Evolutionary conservation across 2,797 vertebrate species (phyloP).

Genomic region (Vireo griseus): DNA sequence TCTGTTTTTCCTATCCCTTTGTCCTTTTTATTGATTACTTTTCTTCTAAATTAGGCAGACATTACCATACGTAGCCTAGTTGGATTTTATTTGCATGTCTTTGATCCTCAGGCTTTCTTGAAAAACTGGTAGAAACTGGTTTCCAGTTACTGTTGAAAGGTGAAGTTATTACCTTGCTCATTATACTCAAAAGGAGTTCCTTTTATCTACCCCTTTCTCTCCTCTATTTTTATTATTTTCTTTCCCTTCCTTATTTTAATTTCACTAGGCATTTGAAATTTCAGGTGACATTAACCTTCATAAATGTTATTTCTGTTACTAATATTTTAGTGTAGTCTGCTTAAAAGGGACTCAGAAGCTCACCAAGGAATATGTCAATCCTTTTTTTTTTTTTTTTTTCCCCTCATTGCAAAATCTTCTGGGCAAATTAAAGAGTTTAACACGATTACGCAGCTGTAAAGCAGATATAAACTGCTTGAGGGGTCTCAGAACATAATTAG

Average conservation of each 20-base stretch:
- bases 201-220: not conserved
- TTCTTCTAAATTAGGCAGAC: not conserved
- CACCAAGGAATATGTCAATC: not conserved
- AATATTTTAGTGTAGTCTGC: not conserved
- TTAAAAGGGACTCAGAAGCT: not conserved
- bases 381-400: not conserved
- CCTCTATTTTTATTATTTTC: fast-evolving
- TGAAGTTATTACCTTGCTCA: constrained; percentile 10
- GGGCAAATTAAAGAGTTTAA: not conserved
- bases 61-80: not conserved
- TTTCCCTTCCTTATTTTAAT: not conserved
- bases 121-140: constrained; percentile 31
- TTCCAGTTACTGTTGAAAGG: constrained; percentile 8
- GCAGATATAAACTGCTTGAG: not conserved
- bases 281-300: not conserved
- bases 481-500: not conserved
- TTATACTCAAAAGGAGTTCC: not conserved
- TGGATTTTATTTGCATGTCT: constrained; percentile 41
- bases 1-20: not conserved
- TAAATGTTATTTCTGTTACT: not conserved
- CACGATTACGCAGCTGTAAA: not conserved
- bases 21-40: constrained; percentile 18
- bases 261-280: not conserved
- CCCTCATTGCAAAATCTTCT: not conserved
- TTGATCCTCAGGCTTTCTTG: constrained; percentile 22